Evolutionary conservation across 1,140 invertebrate genomes (phyloP), one percentile per base, ranked within the genome.

Genomic region (Brachionus asplanchnoidis): DNA sequence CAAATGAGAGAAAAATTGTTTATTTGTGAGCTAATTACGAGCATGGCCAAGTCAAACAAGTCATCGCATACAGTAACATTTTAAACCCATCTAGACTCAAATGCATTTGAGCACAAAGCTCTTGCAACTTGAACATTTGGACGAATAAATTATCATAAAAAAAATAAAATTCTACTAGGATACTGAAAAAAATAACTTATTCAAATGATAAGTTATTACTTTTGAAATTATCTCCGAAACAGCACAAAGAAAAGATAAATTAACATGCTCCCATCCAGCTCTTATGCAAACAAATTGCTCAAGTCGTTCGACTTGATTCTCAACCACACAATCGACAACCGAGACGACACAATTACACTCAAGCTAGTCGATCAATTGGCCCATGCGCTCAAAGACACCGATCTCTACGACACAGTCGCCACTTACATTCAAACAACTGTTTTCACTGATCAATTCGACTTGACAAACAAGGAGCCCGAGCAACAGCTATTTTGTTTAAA

Each of bases 281-380:
- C 12, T n/a, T 73, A 42, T 23, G 8, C 4, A 5, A 20, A 7
- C 20, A 73, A 73, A 40, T 42, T 73, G 17, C 68, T 73, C 12
- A 82, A 68, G 53, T 40, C 79, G 1, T 40, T 82, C 12, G 79
- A 82, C 42, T 68, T 82, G 28, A 82, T 82, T 65, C 53, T 82
- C n/a, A 82, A 82, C 11, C 32, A 60, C 32, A 46, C 36, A 68
- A 28, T 46, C 26, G 79, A 82, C 32, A 60, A 82, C 32, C 53
- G 65, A 32, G 79, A 82, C 20, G 79, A 82, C 32, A 82, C 79
- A 60, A 82, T 82, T 2, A 40, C 17, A 4, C 65, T 40, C 5
- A 82, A 82, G 40, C 12, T 82, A n/a, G 36, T 82, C n/a, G 79
- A 82, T 46, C 20, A 42, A 14, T 36, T 77, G 23, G 23, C n/a